phyloP scores from a whole-genome alignment of 2,797 vertebrate genomes.

The Karalla daura region DNA sequence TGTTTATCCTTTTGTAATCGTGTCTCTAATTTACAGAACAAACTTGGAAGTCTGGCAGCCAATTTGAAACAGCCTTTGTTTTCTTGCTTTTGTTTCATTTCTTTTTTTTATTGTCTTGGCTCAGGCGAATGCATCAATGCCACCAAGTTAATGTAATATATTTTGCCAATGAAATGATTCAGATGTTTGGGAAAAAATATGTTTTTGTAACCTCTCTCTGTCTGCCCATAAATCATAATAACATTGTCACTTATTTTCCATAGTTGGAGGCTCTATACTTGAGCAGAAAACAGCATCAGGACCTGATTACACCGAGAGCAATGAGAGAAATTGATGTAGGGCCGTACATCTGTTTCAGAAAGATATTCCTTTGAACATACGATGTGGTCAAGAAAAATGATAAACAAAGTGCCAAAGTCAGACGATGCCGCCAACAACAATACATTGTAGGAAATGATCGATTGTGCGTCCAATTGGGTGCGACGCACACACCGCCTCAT shows the following conservation, averaged over 20 bases:
- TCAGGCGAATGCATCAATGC: slow-evolving; percentile 14
- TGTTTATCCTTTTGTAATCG: background rate
- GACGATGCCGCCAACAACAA: slow-evolving; percentile 7
- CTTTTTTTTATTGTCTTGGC: slow-evolving; percentile 29
- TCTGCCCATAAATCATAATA: slow-evolving; percentile 48
- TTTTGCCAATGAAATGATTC: slow-evolving; percentile 49
- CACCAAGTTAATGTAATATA: slow-evolving; percentile 42
- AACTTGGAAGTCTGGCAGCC: slow-evolving; percentile 20
- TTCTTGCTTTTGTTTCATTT: slow-evolving; percentile 24
- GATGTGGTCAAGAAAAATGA: slow-evolving; percentile 13
- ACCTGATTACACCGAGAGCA: slow-evolving; percentile 45
- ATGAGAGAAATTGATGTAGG: slow-evolving; percentile 34
- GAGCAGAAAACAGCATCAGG: slow-evolving; percentile 45
- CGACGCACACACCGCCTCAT: slow-evolving; percentile 9
- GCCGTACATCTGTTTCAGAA: slow-evolving; percentile 38
- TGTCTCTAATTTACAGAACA: slow-evolving; percentile 20
- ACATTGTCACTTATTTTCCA: slow-evolving; percentile 32
- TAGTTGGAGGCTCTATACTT: slow-evolving; percentile 36
- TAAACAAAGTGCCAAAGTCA: slow-evolving; percentile 29
- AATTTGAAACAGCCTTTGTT: slow-evolving; percentile 27
- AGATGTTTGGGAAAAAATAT: slow-evolving; percentile 56
- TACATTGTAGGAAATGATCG: slow-evolving; percentile 11
- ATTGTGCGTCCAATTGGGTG: slow-evolving; percentile 10
- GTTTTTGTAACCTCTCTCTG: slow-evolving; percentile 29
- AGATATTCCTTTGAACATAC: slow-evolving; percentile 35